These are phyloP conservation scores for Zaprionus ornatus DNA, from an alignment of 1,140 invertebrate genomes.

Conservation along the genomic window DNA sequence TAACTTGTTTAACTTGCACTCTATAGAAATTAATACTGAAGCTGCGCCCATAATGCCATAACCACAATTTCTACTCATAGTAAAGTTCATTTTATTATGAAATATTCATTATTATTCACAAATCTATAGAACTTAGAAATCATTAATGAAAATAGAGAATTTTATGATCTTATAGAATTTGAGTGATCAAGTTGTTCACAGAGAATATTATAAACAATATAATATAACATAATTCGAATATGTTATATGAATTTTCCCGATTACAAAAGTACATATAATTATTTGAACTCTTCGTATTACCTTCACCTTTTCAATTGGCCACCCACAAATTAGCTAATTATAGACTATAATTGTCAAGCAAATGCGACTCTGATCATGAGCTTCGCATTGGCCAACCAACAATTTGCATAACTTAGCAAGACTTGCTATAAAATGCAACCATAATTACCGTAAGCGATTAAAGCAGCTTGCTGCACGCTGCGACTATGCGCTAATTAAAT, in stretches of 20 bases:
- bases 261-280: not conserved
- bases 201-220: not conserved
- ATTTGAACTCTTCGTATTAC: constrained; percentile 3
- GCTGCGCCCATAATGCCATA: not conserved
- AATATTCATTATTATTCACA: not conserved
- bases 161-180: not conserved
- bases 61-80: not conserved
- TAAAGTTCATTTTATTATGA: not conserved
- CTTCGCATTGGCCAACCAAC: constrained; percentile 12
- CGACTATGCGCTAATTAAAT: constrained; percentile 19
- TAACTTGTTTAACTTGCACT: not conserved
- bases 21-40: not conserved
- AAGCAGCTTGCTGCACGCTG: constrained; percentile 9
- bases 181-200: not conserved
- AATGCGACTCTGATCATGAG: constrained; percentile 2
- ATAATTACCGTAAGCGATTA: constrained; percentile 35
- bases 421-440: constrained; percentile 6
- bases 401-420: constrained; percentile 39
- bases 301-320: constrained; percentile 30
- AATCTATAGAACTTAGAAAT: no score
- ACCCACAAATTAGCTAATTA: constrained; percentile 38
- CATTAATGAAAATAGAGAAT: not conserved
- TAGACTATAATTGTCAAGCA: constrained; percentile 35
- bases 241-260: not conserved
- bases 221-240: not conserved